phyloP scores from a whole-genome alignment of 1,140 invertebrate genomes.

The Solenopsis fugax region DNA sequence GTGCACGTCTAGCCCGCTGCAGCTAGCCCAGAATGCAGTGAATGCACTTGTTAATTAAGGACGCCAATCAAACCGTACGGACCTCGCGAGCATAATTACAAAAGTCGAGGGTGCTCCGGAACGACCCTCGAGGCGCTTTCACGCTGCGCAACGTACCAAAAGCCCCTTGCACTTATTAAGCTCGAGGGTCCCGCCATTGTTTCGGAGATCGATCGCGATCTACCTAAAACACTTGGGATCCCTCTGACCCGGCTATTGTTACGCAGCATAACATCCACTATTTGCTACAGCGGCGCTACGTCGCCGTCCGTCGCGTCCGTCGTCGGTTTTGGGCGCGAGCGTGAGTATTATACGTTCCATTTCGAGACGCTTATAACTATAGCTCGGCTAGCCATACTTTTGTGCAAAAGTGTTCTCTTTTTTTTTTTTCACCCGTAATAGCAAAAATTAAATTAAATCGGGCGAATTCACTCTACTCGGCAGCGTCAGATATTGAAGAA shows the following conservation, averaged over 20 bases:
- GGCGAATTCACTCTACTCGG: background rate
- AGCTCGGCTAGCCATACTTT: background rate
- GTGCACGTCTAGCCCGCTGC: slow-evolving; percentile 18
- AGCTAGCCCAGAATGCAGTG: background rate
- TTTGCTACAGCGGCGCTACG: background rate
- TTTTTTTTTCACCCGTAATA: background rate
- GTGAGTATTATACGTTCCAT: background rate
- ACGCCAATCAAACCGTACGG: slow-evolving; percentile 59
- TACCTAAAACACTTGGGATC: slow-evolving; percentile 27
- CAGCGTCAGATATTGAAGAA: background rate
- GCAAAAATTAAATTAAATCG: background rate
- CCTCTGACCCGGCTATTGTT: background rate
- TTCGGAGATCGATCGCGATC: slow-evolving; percentile 51
- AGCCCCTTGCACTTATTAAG: slow-evolving; percentile 54
- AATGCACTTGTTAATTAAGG: slow-evolving; percentile 67
- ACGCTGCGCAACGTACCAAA: slow-evolving; percentile 32
- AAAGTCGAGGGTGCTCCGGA: slow-evolving; percentile 63
- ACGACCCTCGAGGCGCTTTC: slow-evolving; percentile 59
- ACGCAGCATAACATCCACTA: background rate
- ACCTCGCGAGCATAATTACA: slow-evolving; percentile 60
- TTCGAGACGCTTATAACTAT: background rate
- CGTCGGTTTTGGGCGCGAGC: too few species aligned
- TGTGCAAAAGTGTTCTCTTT: background rate
- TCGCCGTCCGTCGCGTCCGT: too few species aligned
- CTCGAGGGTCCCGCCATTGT: slow-evolving; percentile 28